Percentiles rank a stretch among this genome's conserved stretches.
phyloP scores from a whole-genome alignment of 2,797 vertebrate species.

The Phrynocephalus forsythii region DNA sequence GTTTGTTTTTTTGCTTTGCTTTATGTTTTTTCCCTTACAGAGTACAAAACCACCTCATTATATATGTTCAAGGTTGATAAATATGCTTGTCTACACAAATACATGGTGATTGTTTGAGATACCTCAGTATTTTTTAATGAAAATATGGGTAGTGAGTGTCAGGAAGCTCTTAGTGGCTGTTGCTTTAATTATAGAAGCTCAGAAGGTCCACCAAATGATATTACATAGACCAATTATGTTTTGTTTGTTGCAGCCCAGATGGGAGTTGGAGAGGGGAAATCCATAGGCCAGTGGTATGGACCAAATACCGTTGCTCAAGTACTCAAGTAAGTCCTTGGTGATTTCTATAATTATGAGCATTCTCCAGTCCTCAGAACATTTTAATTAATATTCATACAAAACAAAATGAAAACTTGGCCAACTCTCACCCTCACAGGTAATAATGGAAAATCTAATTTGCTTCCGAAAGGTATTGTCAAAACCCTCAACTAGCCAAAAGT shows the following conservation, averaged over 20 bases:
- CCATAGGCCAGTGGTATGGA: slow-evolving; percentile 98
- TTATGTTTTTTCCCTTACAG: neutral
- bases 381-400: neutral
- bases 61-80: neutral
- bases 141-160: neutral
- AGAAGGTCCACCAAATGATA: neutral
- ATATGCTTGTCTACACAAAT: neutral
- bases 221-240: neutral
- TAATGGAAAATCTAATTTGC: neutral
- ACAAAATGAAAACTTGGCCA: neutral
- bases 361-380: neutral
- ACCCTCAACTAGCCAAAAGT: neutral
- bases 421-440: neutral
- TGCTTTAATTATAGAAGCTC: neutral
- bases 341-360: neutral
- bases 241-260: slow-evolving; percentile 89
- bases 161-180: neutral
- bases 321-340: slow-evolving; percentile 87
- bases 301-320: slow-evolving; percentile 99
- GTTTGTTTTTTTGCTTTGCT: neutral
- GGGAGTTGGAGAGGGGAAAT: slow-evolving; percentile 98
- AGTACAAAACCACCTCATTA: neutral
- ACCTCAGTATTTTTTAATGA: slow-evolving; percentile 1
- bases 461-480: neutral
- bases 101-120: neutral